Percentiles rank a stretch among this genome's conserved stretches.
Conservation (phyloP, 2,888 invertebrate genomes). For the Coleophora flavipennella region DNA sequence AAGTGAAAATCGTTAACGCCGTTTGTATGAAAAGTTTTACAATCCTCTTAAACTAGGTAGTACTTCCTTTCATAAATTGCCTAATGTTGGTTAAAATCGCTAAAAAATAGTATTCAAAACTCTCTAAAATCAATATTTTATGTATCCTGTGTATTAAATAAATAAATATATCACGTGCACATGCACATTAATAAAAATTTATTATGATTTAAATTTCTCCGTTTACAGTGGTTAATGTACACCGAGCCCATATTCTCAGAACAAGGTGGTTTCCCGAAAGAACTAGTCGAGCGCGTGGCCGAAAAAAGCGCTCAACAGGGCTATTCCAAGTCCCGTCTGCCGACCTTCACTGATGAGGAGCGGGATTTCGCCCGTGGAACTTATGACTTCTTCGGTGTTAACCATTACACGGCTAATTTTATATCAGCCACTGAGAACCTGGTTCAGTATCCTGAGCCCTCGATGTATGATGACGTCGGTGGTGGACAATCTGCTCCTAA, state of each 20-base stretch:
- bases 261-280: slow-evolving; percentile 67
- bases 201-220: neutral
- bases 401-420: slow-evolving; percentile 73
- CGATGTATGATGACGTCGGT: slow-evolving; percentile 27
- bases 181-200: too few relatives aligned
- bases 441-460: slow-evolving; percentile 21
- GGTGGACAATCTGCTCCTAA: slow-evolving; percentile 16
- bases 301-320: slow-evolving; percentile 54
- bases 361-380: slow-evolving; percentile 33
- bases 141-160: too few relatives aligned
- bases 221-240: slow-evolving; percentile 51
- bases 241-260: slow-evolving; percentile 61
- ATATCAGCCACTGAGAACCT: slow-evolving; percentile 27
- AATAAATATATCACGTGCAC: too few relatives aligned
- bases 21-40: too few relatives aligned
- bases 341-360: slow-evolving; percentile 55
- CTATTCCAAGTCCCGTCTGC: slow-evolving; percentile 48
- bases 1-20: too few relatives aligned
- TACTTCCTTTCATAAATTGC: too few relatives aligned
- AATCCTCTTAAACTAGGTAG: too few relatives aligned
- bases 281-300: slow-evolving; percentile 53
- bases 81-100: too few relatives aligned
- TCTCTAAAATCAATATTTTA: too few relatives aligned
- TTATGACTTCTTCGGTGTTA: slow-evolving; percentile 69
- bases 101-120: too few relatives aligned